Conservation (phyloP, 2,113 vertebrate species). For the Raphicerus campestris region DNA sequence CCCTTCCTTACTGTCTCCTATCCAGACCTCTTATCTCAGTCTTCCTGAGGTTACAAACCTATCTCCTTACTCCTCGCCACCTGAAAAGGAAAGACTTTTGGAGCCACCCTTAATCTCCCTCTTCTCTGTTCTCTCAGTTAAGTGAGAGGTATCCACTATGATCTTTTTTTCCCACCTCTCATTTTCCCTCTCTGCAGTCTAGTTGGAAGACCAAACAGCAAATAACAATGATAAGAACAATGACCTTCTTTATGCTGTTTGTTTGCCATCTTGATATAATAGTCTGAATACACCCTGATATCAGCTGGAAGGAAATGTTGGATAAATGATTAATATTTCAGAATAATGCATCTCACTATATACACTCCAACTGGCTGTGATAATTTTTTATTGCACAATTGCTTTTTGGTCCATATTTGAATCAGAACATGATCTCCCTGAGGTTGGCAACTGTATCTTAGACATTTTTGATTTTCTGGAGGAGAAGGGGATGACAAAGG, state of each 20-base stretch:
- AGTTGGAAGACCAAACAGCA: background rate
- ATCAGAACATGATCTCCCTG: background rate
- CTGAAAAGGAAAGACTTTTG: background rate
- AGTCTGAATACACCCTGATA: background rate
- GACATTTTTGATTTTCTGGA: background rate
- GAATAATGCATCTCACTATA: background rate
- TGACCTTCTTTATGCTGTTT: background rate
- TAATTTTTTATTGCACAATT: background rate
- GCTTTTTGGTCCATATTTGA: background rate
- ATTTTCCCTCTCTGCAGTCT: background rate
- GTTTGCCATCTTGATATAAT: background rate
- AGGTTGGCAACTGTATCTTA: background rate
- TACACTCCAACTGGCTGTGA: background rate
- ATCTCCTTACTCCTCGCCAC: background rate
- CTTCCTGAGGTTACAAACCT: background rate
- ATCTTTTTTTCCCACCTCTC: background rate
- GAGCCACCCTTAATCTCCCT: background rate
- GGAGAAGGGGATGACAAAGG: background rate
- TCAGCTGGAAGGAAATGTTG: background rate
- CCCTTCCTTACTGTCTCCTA: background rate
- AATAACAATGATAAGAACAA: background rate
- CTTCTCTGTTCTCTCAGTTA: background rate
- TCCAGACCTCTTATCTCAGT: background rate
- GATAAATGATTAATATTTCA: background rate
- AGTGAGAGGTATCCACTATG: background rate